Conservation (phyloP, 2,888 invertebrate species). For the Tenthredo amoena region DNA sequence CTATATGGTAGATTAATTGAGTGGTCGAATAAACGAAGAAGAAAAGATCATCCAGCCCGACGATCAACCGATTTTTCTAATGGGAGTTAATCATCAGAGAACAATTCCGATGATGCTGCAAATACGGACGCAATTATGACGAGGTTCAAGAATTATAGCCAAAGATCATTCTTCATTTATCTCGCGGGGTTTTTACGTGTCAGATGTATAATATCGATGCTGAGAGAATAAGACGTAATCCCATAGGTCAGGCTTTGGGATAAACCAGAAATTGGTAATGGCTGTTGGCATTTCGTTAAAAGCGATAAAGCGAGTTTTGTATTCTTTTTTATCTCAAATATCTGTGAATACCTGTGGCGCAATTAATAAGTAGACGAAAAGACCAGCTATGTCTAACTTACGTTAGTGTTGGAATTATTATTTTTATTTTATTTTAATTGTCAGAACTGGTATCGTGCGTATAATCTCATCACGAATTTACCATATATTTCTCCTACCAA, state of each 20-base stretch:
- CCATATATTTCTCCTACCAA: neutral
- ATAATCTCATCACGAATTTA: neutral
- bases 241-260: neutral
- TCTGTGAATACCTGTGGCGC: neutral
- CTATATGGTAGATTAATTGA: neutral
- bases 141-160: neutral
- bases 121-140: neutral
- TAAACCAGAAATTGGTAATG: constrained; percentile 14
- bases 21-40: neutral
- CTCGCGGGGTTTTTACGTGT: constrained; percentile 4
- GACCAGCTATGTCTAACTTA: neutral
- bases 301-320: neutral
- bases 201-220: neutral
- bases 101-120: neutral
- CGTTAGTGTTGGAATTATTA: neutral
- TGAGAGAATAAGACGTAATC: neutral
- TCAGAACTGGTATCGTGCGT: neutral
- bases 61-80: neutral
- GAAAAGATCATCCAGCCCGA: neutral
- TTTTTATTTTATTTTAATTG: neutral
- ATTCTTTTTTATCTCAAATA: neutral
- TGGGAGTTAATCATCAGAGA: neutral
- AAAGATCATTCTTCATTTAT: neutral
- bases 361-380: neutral
- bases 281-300: neutral